phyloP scores from a whole-genome alignment of 2,797 vertebrate genomes.

The Pantherophis vulpinus region DNA sequence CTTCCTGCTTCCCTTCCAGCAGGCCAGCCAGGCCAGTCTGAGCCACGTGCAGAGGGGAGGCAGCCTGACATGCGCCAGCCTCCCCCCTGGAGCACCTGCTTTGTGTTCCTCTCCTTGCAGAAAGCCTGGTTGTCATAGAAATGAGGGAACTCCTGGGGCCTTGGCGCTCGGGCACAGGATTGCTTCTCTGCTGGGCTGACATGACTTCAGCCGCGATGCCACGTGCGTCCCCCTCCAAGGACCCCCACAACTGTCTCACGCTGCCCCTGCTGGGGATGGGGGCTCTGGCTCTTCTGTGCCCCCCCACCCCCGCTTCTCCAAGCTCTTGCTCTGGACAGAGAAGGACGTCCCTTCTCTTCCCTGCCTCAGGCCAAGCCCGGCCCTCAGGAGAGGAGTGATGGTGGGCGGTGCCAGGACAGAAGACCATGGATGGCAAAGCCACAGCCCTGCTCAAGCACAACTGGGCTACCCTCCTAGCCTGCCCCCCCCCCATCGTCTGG shows the following conservation, averaged over 20 bases:
- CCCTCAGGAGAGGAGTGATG: not conserved
- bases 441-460: not conserved
- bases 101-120: conserved; percentile 37
- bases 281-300: not conserved
- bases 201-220: not conserved
- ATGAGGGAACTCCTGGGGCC: conserved; percentile 19
- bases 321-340: not conserved
- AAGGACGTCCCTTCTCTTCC: not conserved
- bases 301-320: not conserved
- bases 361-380: not conserved
- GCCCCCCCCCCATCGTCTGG: not conserved
- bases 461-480: not conserved
- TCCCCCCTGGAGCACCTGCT: conserved; percentile 20
- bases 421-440: not conserved
- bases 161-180: too few relatives aligned
- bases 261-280: not conserved
- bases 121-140: conserved; percentile 63
- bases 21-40: not conserved
- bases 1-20: not conserved
- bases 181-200: not conserved
- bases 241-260: not conserved
- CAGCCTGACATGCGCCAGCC: not conserved
- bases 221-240: not conserved
- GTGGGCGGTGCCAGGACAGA: not conserved
- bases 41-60: not conserved